These are phyloP conservation scores for Dicyrtoma fusca DNA, from an alignment of 2,888 invertebrate species.

Conservation along the genomic window DNA sequence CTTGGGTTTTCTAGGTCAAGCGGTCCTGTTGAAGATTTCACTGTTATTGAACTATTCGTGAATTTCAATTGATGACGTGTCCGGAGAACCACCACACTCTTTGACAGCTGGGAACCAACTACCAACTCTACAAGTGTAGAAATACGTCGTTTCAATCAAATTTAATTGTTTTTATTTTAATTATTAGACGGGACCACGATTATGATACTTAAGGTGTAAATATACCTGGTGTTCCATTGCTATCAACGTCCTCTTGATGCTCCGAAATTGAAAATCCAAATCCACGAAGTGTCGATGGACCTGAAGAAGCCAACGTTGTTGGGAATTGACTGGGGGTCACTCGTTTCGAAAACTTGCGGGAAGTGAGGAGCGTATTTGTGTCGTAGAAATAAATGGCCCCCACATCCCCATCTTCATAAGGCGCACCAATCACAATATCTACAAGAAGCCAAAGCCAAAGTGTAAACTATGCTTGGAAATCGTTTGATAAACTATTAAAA, in stretches of 20 bases:
- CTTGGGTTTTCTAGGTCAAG: too few species aligned
- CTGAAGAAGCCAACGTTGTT: neutral
- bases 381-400: slow-evolving; percentile 8
- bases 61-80: neutral
- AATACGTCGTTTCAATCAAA: neutral
- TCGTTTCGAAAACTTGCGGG: neutral
- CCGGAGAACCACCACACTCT: neutral
- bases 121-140: neutral
- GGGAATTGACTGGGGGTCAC: neutral
- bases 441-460: too few species aligned
- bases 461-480: too few species aligned
- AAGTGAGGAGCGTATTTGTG: neutral
- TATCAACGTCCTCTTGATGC: neutral
- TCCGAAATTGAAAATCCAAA: neutral
- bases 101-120: neutral
- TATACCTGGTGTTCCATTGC: slow-evolving; percentile 3
- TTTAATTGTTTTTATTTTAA: neutral
- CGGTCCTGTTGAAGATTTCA: too few species aligned
- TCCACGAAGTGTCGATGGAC: neutral
- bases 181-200: too few species aligned
- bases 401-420: neutral
- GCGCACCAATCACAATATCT: slow-evolving; percentile 2
- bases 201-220: neutral
- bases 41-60: too few species aligned
- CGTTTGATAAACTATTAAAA: too few species aligned